phyloP scores from a whole-genome alignment of 2,113 vertebrate genomes.

The Oncorhynchus kisutch region DNA sequence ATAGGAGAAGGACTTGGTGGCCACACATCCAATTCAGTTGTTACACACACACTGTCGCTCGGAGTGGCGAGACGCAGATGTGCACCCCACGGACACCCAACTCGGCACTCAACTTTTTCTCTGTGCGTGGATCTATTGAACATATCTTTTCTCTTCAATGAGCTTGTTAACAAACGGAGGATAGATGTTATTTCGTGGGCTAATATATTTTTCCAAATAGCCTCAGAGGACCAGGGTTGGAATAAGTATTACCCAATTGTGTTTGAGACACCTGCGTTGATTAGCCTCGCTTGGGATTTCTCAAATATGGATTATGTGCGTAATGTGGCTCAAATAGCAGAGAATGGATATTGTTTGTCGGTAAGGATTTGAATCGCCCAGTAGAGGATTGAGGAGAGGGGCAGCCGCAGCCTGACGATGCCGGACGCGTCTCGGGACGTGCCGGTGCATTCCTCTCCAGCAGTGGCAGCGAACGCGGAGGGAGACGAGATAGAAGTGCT shows the following conservation, averaged over 20 bases:
- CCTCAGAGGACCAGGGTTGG: background rate
- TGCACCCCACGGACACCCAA: background rate
- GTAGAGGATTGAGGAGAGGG: constrained; percentile 41
- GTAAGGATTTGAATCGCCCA: constrained; percentile 25
- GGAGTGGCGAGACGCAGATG: constrained; percentile 7
- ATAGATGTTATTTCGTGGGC: background rate
- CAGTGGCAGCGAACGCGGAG: constrained; percentile 82
- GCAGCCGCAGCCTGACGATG: constrained; percentile 69
- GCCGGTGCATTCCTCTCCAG: constrained; percentile 77
- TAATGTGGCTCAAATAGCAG: background rate
- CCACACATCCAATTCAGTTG: background rate
- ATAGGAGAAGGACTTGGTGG: background rate
- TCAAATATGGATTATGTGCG: background rate
- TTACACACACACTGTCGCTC: constrained; percentile 1
- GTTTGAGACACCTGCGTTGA: background rate
- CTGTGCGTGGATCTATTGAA: background rate
- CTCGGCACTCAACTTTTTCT: constrained; percentile 21
- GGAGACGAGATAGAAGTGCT: constrained; percentile 87
- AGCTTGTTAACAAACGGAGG: background rate
- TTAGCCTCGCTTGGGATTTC: constrained; percentile 8
- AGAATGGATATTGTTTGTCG: constrained; percentile 13
- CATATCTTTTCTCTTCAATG: background rate
- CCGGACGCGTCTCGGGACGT: constrained; percentile 69
- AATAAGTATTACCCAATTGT: background rate
- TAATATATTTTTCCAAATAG: background rate